A percentile compares a stretch with the other conserved stretches of the same genome.
These are phyloP conservation scores for Ianthella basta DNA, from an alignment of 37 sponge, comb jelly and placozoan genomes.

Conservation along the genomic window DNA sequence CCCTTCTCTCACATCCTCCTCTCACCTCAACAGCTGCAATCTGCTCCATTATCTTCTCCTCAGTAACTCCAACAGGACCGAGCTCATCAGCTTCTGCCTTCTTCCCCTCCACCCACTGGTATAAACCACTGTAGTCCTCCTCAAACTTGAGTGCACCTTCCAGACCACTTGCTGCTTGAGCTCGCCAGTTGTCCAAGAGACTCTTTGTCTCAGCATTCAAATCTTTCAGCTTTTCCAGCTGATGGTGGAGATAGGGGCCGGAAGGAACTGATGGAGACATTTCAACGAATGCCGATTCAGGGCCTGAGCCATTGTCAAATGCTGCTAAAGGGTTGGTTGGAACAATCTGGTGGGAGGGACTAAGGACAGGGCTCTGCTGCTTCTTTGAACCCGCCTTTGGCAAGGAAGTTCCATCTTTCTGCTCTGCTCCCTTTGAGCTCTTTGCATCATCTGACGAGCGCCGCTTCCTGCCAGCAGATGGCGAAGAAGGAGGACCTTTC, in stretches of 20 bases:
- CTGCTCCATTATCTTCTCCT: constrained; percentile 54
- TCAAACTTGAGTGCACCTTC: constrained; percentile 28
- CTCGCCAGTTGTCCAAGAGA: background rate
- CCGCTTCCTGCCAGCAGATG: background rate
- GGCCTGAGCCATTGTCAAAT: background rate
- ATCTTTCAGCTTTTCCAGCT: constrained; percentile 9
- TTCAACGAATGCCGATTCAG: background rate
- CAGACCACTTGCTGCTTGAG: background rate
- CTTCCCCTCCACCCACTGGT: constrained; percentile 41
- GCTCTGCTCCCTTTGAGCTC: background rate
- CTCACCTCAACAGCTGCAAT: constrained; percentile 24
- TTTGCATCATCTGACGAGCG: background rate
- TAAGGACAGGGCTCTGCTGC: background rate
- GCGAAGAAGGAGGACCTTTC: constrained; percentile 1
- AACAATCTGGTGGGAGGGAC: background rate
- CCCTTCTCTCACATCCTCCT: too few relatives aligned
- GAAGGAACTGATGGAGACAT: background rate
- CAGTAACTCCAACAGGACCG: constrained; percentile 39
- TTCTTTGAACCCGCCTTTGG: background rate
- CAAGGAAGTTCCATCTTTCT: background rate
- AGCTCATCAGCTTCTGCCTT: constrained; percentile 20
- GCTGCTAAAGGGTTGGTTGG: too few relatives aligned
- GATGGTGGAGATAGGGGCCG: constrained; percentile 11
- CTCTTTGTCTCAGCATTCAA: background rate
- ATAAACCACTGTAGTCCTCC: constrained; percentile 21